Evolutionary conservation across 2,113 vertebrate species (phyloP), one percentile per base, ranked within the genome.

Genomic region (Eleginops maclovinus): DNA sequence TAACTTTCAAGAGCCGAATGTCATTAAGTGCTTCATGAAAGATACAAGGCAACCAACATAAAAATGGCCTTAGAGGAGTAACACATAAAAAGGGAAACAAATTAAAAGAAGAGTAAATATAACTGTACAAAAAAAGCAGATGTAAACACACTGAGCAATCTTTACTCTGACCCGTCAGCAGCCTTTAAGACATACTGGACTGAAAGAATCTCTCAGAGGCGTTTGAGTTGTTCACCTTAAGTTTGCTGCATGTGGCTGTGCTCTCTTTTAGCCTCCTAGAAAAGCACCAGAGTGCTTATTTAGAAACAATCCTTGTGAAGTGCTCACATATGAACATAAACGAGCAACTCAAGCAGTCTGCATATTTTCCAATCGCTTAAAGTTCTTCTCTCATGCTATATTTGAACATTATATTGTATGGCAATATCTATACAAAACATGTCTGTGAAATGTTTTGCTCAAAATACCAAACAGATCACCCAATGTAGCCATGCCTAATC

Each of bases 271-370:
- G 21, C 61, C 75, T 50, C 77, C 68, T 73, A 49, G 46, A 66
- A 47, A 64, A 63, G 51, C 43, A 49, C 40, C 28, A 64, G 28
- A 68, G 60, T 68, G 73, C 79, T 81, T 64, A 85, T 85, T 81
- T 74, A 62, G 59, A 53, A 70, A 24, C 41, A 85, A 63, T 79
- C 41, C 8, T 63, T 31, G 76, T 73, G 51, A 75, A 51, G 22
- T 49, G 19, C 63, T 72, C 56, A 10, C 7, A 36, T 53, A 47
- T 56, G 51, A 82, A 69, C 10, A 61, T 54, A 68, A 86, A 86
- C 77, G 53, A 83, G 72, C 15, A 36, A 43, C 47, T 71, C 28
- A 72, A 86, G 76, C 40, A 36, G 56, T 21, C 22, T 56, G 64
- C 40, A n/a, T 67, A 10, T 76, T 36, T 79, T 26, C 67, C 55